Conservation (phyloP, 2,113 vertebrate genomes). For the Anser cygnoides region DNA sequence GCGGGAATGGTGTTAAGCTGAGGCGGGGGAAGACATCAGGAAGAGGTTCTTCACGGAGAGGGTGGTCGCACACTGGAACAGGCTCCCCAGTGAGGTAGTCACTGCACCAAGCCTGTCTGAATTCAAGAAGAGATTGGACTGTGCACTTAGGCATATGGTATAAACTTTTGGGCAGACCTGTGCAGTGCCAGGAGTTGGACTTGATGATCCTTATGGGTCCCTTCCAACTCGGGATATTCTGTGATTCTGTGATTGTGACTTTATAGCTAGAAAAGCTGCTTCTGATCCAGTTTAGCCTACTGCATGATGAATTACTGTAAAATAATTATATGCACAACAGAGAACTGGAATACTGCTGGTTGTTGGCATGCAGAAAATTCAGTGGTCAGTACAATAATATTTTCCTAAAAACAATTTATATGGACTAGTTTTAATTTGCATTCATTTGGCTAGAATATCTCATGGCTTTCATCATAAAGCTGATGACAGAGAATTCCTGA, state of each 20-base stretch:
- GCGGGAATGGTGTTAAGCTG: too few species aligned
- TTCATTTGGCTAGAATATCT: background rate
- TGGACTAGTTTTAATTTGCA: background rate
- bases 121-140: too few species aligned
- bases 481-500: background rate
- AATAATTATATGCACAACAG: background rate
- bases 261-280: background rate
- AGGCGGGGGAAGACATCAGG: too few species aligned
- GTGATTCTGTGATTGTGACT: background rate
- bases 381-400: background rate
- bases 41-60: too few species aligned
- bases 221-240: too few species aligned
- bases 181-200: too few species aligned
- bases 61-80: too few species aligned
- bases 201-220: too few species aligned
- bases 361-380: background rate
- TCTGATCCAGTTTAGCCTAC: background rate
- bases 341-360: background rate
- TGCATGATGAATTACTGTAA: background rate
- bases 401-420: background rate
- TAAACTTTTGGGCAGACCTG: too few species aligned
- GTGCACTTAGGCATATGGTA: too few species aligned
- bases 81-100: too few species aligned
- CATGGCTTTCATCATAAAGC: background rate
- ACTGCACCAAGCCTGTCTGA: too few species aligned